phyloP scores from a whole-genome alignment of 2,113 vertebrate species.

The Oreochromis tanganicae region DNA sequence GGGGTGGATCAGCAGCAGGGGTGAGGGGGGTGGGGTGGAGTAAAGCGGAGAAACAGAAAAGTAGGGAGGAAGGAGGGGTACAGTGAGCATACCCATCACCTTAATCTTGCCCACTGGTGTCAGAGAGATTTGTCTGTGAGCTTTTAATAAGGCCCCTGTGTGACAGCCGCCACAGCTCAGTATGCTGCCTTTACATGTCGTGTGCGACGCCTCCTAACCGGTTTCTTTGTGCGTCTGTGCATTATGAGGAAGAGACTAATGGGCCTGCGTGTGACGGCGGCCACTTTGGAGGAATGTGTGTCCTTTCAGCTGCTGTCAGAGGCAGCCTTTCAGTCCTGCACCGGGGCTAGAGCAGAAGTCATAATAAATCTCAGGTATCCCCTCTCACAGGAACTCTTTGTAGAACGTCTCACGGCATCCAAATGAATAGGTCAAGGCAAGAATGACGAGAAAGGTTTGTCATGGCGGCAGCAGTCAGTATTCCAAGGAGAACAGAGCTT shows the following conservation, averaged over 20 bases:
- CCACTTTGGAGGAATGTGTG: conserved; percentile 46
- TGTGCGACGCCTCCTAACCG: background rate
- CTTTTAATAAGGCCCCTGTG: conserved; percentile 20
- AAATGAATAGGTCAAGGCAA: conserved; percentile 13
- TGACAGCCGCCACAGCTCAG: conserved; percentile 17
- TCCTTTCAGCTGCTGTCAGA: conserved; percentile 59
- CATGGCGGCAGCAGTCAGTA: background rate
- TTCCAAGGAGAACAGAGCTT: background rate
- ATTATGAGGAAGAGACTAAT: conserved; percentile 24
- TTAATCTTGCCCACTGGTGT: conserved; percentile 42
- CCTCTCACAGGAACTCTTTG: conserved; percentile 22
- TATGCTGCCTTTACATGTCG: conserved; percentile 2
- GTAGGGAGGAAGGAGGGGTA: background rate
- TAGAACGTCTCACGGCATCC: conserved; percentile 2
- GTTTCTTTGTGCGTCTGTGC: conserved; percentile 25
- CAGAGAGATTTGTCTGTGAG: conserved; percentile 25
- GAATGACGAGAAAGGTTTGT: conserved; percentile 11
- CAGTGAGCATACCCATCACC: conserved; percentile 46
- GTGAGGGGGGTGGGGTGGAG: background rate
- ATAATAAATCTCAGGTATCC: conserved; percentile 58
- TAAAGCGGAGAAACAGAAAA: background rate
- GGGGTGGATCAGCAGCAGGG: conserved; percentile 19
- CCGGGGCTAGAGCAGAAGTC: conserved; percentile 27
- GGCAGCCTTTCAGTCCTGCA: conserved; percentile 17
- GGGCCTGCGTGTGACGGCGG: conserved; percentile 10